These are phyloP conservation scores for Ailurus styani DNA, from an alignment of 2,113 vertebrate species.

Conservation along the genomic window DNA sequence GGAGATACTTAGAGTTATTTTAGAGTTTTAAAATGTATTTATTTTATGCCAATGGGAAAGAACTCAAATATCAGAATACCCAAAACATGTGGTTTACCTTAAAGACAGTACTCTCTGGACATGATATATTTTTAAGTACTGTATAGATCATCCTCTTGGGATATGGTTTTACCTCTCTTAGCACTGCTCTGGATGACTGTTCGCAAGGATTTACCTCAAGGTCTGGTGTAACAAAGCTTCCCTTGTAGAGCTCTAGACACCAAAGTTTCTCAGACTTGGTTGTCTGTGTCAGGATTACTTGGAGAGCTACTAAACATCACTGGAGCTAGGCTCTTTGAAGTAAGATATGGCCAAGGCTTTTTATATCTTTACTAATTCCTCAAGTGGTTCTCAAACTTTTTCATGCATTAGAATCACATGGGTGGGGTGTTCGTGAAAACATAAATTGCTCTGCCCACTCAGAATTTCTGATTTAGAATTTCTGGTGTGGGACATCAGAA, in stretches of 20 bases:
- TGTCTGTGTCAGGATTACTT: neutral
- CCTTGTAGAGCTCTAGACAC: neutral
- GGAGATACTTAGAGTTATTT: neutral
- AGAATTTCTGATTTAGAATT: neutral
- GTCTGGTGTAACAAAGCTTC: neutral
- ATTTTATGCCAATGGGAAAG: neutral
- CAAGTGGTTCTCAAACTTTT: neutral
- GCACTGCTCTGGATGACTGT: neutral
- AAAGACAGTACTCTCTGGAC: neutral
- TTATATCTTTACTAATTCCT: neutral
- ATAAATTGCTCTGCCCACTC: neutral
- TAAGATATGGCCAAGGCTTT: neutral
- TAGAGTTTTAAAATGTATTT: neutral
- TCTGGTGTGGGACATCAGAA: neutral
- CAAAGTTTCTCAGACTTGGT: neutral
- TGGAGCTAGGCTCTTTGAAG: neutral
- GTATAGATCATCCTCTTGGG: neutral
- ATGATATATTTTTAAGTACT: neutral
- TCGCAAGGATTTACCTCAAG: neutral
- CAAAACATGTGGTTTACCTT: neutral
- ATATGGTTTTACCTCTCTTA: neutral
- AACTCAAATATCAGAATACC: neutral
- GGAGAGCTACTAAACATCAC: neutral
- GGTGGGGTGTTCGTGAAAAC: neutral
- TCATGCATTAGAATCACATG: neutral